Evolutionary conservation across 2,888 invertebrate species (phyloP).

Genomic region (Plusia festucae): DNA sequence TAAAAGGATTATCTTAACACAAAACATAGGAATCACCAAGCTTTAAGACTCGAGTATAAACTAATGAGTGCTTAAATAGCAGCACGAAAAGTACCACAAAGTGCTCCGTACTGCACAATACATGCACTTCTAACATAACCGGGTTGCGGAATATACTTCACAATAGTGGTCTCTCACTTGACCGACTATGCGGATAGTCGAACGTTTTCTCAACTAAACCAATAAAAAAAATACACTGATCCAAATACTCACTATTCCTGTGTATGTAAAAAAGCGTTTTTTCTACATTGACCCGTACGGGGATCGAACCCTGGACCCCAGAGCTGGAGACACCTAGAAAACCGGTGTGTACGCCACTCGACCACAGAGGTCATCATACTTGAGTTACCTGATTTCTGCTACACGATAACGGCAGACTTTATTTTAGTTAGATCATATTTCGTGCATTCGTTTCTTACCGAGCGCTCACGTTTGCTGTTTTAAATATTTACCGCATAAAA

Average conservation of each 20-base stretch:
- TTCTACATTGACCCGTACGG: too few species aligned
- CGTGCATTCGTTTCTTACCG: slow-evolving; percentile 30
- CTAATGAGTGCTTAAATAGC: slow-evolving; percentile 48
- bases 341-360: too few species aligned
- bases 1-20: not conserved
- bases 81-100: slow-evolving; percentile 30
- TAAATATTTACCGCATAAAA: slow-evolving; percentile 4
- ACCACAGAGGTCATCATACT: too few species aligned
- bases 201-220: slow-evolving; percentile 9
- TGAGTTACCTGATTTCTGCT: too few species aligned
- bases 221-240: too few species aligned
- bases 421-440: slow-evolving; percentile 43
- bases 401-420: too few species aligned
- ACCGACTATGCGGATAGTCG: not conserved
- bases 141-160: not conserved
- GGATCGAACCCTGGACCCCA: too few species aligned
- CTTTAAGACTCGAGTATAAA: slow-evolving; percentile 21
- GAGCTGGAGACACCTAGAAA: too few species aligned
- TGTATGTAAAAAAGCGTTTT: too few species aligned
- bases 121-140: slow-evolving; percentile 21
- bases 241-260: too few species aligned
- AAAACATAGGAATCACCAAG: not conserved
- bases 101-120: not conserved
- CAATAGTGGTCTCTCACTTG: not conserved
- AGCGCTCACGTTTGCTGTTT: slow-evolving; percentile 26